phyloP scores from a whole-genome alignment of 64 coral and sea anemone species.

The Pachyseris speciosa region DNA sequence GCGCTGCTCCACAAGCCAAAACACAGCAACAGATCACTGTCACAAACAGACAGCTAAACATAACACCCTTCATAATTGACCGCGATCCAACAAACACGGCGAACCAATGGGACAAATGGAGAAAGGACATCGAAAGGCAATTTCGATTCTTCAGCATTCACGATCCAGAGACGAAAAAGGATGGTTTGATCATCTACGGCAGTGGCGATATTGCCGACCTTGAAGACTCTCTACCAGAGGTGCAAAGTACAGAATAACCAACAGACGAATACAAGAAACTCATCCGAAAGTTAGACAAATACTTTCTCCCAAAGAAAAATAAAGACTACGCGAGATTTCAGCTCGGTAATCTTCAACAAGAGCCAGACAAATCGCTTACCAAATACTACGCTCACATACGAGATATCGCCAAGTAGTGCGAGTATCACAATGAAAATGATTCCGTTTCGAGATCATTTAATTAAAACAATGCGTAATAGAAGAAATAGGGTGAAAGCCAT shows the following conservation, averaged over 20 bases:
- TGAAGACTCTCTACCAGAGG: no score
- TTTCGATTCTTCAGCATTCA: slow-evolving; percentile 62
- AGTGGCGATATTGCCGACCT: slow-evolving; percentile 44
- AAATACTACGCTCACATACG: slow-evolving; percentile 35
- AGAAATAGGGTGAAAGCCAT: slow-evolving; percentile 65
- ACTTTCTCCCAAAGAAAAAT: no score
- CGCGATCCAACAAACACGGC: no score
- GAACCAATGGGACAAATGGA: no score
- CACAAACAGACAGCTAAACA: no score
- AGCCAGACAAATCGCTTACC: slow-evolving; percentile 7
- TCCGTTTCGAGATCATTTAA: slow-evolving; percentile 73
- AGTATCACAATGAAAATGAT: slow-evolving; percentile 48
- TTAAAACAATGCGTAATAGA: slow-evolving; percentile 65
- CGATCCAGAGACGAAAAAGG: slow-evolving; percentile 35
- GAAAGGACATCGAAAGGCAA: no score
- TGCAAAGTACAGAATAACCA: no score
- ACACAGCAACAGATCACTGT: no score
- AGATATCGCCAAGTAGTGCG: slow-evolving; percentile 51
- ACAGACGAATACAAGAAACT: slow-evolving; percentile 51
- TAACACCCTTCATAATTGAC: no score
- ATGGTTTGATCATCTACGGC: slow-evolving; percentile 65
- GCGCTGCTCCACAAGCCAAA: no score
- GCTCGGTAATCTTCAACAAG: slow-evolving; percentile 41
- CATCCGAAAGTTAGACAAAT: slow-evolving; percentile 65
- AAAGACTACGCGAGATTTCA: no score